These are phyloP conservation scores for Leptobrachium leishanense DNA, from an alignment of 2,113 vertebrate genomes.

Conservation along the genomic window DNA sequence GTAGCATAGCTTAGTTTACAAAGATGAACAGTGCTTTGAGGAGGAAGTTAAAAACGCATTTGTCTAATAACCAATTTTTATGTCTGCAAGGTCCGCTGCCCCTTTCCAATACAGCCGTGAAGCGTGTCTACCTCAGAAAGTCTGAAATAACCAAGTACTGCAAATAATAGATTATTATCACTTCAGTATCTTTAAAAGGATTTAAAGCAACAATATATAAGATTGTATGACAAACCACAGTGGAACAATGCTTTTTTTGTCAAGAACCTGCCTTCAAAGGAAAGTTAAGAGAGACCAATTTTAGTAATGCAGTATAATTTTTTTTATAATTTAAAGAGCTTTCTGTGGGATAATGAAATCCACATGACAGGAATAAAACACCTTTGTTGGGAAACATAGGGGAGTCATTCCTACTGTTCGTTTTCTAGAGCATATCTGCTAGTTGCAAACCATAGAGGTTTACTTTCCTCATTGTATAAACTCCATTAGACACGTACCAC, in stretches of 20 bases:
- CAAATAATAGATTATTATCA: slow-evolving; percentile 7
- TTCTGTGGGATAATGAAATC: slow-evolving; percentile 9
- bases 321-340: slow-evolving; percentile 1
- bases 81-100: too few species aligned
- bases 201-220: neutral
- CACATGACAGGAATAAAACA: neutral
- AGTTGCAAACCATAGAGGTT: neutral
- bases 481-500: slow-evolving; percentile 7
- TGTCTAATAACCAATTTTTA: too few species aligned
- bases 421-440: neutral
- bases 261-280: neutral
- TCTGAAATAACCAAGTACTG: neutral
- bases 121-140: neutral
- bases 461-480: neutral
- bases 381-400: slow-evolving; percentile 5
- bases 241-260: neutral
- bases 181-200: neutral
- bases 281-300: slow-evolving; percentile 10
- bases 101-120: neutral
- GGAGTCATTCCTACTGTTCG: neutral
- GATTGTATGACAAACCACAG: neutral
- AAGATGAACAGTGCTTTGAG: too few species aligned
- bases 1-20: too few species aligned
- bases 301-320: neutral
- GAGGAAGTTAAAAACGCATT: too few species aligned